These are phyloP conservation scores for Anolis apletophallus DNA, from an alignment of 2,797 vertebrate species.

Conservation along the genomic window DNA sequence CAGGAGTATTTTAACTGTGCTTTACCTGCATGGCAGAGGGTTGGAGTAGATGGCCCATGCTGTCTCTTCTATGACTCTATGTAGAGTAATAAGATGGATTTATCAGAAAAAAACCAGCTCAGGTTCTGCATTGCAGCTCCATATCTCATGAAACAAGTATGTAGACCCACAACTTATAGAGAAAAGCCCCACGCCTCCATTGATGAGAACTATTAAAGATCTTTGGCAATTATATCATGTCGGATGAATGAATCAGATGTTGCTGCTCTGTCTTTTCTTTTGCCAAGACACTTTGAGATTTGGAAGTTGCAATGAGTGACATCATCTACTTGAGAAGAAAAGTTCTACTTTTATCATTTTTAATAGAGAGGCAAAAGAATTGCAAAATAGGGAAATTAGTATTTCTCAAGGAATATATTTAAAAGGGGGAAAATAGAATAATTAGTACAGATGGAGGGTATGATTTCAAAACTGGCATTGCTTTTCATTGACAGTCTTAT, in stretches of 20 bases:
- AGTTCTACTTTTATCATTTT: constrained; percentile 8
- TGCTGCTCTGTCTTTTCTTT: constrained; percentile 12
- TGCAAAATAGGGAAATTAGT: not conserved
- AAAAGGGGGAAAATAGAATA: not conserved
- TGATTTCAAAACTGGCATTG: not conserved
- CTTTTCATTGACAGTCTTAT: not conserved
- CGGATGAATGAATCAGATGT: constrained; percentile 46
- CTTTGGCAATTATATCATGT: constrained; percentile 32
- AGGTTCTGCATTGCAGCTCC: constrained; percentile 49
- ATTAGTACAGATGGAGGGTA: no score
- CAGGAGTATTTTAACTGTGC: no score
- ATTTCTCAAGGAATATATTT: not conserved
- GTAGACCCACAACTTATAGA: constrained; percentile 40
- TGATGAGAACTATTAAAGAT: constrained; percentile 19
- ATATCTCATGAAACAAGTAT: constrained; percentile 50
- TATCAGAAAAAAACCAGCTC: constrained; percentile 18
- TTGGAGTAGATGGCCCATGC: no score
- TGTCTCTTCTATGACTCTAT: no score
- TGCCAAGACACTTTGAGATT: constrained; percentile 26
- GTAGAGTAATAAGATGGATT: constrained; percentile 6
- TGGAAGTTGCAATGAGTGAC: constrained; percentile 1
- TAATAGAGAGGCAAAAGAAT: not conserved
- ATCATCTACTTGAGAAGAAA: not conserved
- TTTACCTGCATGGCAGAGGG: no score
- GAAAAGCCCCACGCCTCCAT: constrained; percentile 3